A percentile compares a stretch with the other conserved stretches of the same genome.
phyloP scores from a whole-genome alignment of 1,140 invertebrate genomes.

The Plectrocnemia conspersa region DNA sequence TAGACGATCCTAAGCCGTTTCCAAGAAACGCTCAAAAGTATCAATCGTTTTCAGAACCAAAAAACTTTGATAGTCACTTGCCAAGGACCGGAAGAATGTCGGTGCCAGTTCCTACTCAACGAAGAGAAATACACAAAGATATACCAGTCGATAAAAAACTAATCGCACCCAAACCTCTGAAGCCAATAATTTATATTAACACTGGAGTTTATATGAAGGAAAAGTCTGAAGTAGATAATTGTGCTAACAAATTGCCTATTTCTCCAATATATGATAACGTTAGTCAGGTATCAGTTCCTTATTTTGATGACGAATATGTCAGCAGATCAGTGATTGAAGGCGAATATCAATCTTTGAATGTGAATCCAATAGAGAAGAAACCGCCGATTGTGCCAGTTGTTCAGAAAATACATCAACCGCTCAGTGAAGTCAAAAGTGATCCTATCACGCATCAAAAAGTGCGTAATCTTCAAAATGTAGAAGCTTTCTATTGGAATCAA shows the following conservation, averaged over 20 bases:
- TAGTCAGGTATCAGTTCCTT: neutral
- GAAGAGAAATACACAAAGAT: neutral
- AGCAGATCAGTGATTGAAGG: neutral
- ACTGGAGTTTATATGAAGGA: neutral
- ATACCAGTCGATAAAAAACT: conserved; percentile 4
- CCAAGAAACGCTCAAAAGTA: neutral
- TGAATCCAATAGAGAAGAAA: neutral
- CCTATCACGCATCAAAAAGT: conserved; percentile 19
- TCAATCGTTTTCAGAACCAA: neutral
- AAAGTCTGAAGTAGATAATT: neutral
- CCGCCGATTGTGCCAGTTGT: neutral
- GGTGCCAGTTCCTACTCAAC: neutral
- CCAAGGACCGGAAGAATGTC: conserved; percentile 6
- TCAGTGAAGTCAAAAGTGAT: neutral
- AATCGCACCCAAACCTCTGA: conserved; percentile 3
- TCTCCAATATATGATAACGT: conserved; percentile 3
- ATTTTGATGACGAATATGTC: neutral
- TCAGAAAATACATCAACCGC: neutral
- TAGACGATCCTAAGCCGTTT: too few relatives aligned
- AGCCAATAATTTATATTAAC: neutral
- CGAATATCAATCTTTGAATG: neutral
- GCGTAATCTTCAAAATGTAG: conserved; percentile 52
- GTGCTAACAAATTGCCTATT: neutral
- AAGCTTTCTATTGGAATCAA: conserved; percentile 58
- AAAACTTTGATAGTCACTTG: neutral